Conservation (phyloP, 2,888 invertebrate species). For the Bimastos eiseni region DNA sequence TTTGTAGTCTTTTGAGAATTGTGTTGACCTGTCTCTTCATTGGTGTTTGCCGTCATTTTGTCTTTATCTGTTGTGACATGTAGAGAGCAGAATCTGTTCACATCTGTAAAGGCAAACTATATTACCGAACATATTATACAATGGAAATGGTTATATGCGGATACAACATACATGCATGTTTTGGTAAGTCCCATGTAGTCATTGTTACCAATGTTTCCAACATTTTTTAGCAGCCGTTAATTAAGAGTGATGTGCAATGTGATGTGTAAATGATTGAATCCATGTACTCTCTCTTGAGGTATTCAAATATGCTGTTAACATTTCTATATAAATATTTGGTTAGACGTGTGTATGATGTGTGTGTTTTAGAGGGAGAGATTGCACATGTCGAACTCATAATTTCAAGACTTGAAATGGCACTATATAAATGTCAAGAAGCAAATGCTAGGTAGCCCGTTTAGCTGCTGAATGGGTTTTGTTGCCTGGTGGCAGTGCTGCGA, state of each 20-base stretch:
- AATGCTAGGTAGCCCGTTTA: background rate
- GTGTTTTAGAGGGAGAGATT: background rate
- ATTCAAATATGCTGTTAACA: background rate
- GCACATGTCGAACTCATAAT: background rate
- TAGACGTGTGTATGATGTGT: background rate
- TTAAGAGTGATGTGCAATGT: background rate
- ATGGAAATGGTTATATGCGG: background rate
- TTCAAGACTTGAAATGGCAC: background rate
- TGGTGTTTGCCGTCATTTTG: background rate
- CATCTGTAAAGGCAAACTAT: background rate
- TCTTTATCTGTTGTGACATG: background rate
- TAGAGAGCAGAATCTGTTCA: background rate
- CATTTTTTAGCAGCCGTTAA: background rate
- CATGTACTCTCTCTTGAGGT: background rate
- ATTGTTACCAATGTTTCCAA: background rate
- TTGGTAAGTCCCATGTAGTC: background rate
- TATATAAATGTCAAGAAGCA: background rate
- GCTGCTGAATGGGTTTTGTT: background rate
- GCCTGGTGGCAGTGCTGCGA: background rate
- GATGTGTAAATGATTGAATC: background rate
- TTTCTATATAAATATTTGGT: background rate
- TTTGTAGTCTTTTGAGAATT: background rate
- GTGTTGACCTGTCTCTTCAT: background rate
- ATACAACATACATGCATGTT: background rate
- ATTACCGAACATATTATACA: background rate